Percentiles rank a stretch among this genome's conserved stretches.
Conservation (phyloP, 2,797 vertebrate species). For the Pseudochromis fuscus region DNA sequence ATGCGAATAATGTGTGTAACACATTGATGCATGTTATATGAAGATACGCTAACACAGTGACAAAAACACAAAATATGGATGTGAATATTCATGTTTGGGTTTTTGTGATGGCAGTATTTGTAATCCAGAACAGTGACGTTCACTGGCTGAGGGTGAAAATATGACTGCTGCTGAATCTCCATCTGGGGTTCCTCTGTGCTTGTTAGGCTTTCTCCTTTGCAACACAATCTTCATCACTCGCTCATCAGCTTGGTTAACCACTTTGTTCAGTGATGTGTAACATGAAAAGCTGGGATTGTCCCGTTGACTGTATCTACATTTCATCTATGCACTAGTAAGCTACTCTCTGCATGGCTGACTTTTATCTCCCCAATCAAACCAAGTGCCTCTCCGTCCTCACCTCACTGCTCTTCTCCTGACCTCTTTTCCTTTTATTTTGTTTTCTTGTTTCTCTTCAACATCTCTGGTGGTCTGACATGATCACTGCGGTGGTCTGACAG, state of each 20-base stretch:
- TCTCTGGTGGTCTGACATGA: conserved; percentile 68
- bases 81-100: conserved; percentile 13
- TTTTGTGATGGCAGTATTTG: conserved; percentile 37
- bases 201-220: too few species aligned
- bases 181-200: conserved; percentile 27
- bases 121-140: background rate
- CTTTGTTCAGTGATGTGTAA: conserved; percentile 26
- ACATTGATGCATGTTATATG: background rate
- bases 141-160: conserved; percentile 30
- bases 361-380: conserved; percentile 12
- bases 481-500: conserved; percentile 56
- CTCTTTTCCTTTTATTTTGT: background rate
- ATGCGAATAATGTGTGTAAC: conserved; percentile 27
- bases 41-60: conserved; percentile 4
- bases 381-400: conserved; percentile 6
- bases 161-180: conserved; percentile 15
- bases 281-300: conserved; percentile 41
- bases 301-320: conserved; percentile 21
- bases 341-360: conserved; percentile 21
- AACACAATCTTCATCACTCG: background rate
- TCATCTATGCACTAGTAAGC: conserved; percentile 11
- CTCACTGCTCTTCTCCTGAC: conserved; percentile 5
- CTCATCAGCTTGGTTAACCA: conserved; percentile 15
- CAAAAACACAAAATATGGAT: background rate
- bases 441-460: conserved; percentile 9